These are phyloP conservation scores for Cariama cristata DNA, from an alignment of 2,113 vertebrate genomes.

Conservation along the genomic window DNA sequence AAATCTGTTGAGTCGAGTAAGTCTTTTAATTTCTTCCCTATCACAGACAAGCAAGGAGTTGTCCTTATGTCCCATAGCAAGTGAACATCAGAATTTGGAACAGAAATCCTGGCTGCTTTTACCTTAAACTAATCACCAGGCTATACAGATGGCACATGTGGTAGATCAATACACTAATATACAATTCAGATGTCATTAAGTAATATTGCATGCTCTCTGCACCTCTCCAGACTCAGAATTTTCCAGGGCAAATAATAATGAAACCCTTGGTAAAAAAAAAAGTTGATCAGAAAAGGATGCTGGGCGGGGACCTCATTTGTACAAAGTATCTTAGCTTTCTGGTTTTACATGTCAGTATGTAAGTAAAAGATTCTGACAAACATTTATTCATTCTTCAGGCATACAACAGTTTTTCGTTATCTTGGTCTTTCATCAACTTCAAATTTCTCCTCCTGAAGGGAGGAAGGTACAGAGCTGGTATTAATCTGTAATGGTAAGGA, in stretches of 20 bases:
- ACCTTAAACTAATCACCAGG: neutral
- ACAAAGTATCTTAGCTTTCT: neutral
- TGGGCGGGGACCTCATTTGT: neutral
- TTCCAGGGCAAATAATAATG: conserved; percentile 14
- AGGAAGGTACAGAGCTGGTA: neutral
- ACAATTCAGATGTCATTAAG: conserved; percentile 19
- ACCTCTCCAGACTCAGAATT: neutral
- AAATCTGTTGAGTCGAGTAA: neutral
- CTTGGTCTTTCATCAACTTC: neutral
- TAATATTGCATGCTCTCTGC: neutral
- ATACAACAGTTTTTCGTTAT: neutral
- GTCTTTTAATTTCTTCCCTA: neutral
- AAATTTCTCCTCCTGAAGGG: neutral
- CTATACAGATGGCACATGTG: neutral
- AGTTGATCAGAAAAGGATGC: neutral
- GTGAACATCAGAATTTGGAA: neutral
- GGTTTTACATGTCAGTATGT: neutral
- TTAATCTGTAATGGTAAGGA: neutral
- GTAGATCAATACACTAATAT: conserved; percentile 12
- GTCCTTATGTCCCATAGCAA: neutral
- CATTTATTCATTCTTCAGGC: neutral
- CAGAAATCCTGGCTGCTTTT: neutral
- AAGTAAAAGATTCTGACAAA: neutral
- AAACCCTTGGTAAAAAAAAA: neutral
- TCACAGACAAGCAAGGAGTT: neutral